Conservation (phyloP, 2,797 vertebrate genomes). For the Pipistrellus nathusii region DNA sequence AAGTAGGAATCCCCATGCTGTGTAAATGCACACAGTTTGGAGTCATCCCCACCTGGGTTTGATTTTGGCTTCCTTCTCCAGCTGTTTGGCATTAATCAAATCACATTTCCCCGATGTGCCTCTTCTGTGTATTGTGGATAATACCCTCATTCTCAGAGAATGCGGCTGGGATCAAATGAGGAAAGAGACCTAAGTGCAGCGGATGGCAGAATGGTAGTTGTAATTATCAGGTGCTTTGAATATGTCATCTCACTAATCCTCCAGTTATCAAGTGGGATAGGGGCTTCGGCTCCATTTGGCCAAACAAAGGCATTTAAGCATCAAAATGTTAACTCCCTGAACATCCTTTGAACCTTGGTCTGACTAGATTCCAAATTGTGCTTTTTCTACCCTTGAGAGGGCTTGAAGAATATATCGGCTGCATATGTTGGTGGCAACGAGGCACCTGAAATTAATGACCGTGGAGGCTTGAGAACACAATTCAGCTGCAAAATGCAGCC, state of each 20-base stretch:
- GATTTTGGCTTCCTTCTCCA: conserved; percentile 24
- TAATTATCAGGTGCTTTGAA: neutral
- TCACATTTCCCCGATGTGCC: conserved; percentile 41
- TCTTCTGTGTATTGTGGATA: conserved; percentile 23
- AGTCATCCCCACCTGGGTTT: conserved; percentile 7
- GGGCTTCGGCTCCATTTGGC: neutral
- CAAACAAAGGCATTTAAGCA: neutral
- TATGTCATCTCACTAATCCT: neutral
- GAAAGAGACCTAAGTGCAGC: neutral
- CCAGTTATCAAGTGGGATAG: neutral
- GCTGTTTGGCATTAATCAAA: conserved; percentile 46
- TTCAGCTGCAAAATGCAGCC: conserved; percentile 10
- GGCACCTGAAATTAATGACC: conserved; percentile 44
- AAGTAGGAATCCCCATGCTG: neutral
- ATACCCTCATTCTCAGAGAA: conserved; percentile 1
- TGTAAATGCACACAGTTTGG: neutral
- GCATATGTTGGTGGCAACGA: neutral
- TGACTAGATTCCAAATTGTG: neutral
- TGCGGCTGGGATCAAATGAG: neutral
- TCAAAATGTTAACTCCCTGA: neutral
- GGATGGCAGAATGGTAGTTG: neutral
- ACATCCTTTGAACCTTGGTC: neutral
- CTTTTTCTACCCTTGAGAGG: neutral
- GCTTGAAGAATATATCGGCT: conserved; percentile 40
- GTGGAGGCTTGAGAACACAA: conserved; percentile 14